Percentiles rank a stretch among this genome's conserved stretches.
phyloP scores from a whole-genome alignment of 1,140 invertebrate genomes.

The Meloidogyne hapla region DNA sequence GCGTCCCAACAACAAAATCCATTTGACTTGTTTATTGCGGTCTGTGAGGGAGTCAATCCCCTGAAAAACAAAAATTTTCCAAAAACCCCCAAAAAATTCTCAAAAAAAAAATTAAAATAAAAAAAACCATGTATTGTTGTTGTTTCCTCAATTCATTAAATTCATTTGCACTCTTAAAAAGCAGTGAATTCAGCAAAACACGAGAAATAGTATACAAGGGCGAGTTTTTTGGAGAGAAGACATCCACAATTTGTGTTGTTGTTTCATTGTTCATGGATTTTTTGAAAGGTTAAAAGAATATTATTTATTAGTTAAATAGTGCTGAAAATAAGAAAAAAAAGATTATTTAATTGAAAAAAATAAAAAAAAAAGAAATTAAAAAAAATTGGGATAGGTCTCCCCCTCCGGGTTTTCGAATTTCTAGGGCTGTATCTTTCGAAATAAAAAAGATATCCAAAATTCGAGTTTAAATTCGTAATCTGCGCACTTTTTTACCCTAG shows the following conservation, averaged over 20 bases:
- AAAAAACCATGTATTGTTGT: background rate
- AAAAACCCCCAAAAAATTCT: no score
- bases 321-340: no score
- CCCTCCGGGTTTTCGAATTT: no score
- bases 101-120: background rate
- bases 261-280: background rate
- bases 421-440: no score
- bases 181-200: background rate
- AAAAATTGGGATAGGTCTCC: no score
- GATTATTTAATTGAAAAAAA: no score
- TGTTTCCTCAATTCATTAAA: background rate
- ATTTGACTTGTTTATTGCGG: conserved; percentile 10
- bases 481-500: no score
- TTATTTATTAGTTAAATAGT: no score
- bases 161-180: background rate
- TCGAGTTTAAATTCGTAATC: no score
- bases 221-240: background rate
- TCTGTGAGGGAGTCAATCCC: background rate
- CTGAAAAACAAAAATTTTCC: background rate
- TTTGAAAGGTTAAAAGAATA: no score
- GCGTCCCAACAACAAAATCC: conserved; percentile 7
- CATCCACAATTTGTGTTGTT: background rate
- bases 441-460: no score
- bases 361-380: no score
- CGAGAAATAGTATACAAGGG: background rate